Evolutionary conservation across 1,140 invertebrate genomes (phyloP), one percentile per base, ranked within the genome.

Genomic region (Phymorhynchus buccinoides): DNA sequence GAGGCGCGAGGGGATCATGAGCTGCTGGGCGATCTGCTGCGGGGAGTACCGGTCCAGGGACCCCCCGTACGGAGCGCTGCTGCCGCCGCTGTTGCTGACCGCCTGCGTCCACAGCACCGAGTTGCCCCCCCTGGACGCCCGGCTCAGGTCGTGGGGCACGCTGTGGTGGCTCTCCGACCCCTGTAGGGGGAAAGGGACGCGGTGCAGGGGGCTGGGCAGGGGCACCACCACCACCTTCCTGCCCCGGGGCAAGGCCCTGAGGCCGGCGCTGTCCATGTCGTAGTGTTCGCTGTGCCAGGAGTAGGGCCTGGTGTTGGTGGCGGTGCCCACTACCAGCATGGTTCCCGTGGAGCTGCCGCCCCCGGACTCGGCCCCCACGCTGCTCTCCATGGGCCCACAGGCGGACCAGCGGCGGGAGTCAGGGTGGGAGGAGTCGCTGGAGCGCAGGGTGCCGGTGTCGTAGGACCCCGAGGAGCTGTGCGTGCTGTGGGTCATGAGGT

Each of bases 231-330:
- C 68, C 14, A 52, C 83, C 27, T 32, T 73, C 22, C 18, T 42
- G 18, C 62, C 78, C n/a, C 71, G 84, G 0, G 80, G 37, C 9
- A 66, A 18, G 39, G 80, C 56, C 30, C 32, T 81, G 68, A 90
- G 73, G 16, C 89, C 85, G 44, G 87, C 81, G 44, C 18, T 22
- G 83, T 92, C 91, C n/a, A 92, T 80, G 68, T 92, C 91, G 88
- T 92, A 92, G 75, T 87, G 89, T 82, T 92, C 91, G 87, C 90
- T 91, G 75, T 92, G 91, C 91, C 91, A 92, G 79, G 90, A 91
- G 75, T 91, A 91, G 0, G 91, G 91, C n/a, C 91, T 84, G 56
- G 87, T 87, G 0, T 37, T 44, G 44, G 44, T 18, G 12, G 88
- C 86, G 37, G 88, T 85, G 32, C 86, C 87, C 16, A 89, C 85